Conservation (phyloP, 2,113 vertebrate genomes). For the Carassius auratus region DNA sequence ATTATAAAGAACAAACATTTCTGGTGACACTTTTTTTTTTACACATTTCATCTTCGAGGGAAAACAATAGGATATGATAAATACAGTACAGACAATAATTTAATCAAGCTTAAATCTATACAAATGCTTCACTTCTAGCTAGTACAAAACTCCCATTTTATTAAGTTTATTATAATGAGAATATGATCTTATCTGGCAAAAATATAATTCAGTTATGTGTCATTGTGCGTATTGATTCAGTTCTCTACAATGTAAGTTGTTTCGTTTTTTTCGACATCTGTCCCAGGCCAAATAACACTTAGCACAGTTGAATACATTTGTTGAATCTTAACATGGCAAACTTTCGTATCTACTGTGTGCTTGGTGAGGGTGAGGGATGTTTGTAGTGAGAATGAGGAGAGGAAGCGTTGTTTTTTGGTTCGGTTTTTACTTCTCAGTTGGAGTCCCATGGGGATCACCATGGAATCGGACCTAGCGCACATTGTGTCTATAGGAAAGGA, state of each 20-base stretch:
- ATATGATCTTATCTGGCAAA: neutral
- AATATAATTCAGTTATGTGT: neutral
- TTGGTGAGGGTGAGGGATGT: slow-evolving; percentile 28
- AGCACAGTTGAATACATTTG: neutral
- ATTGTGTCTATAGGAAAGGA: slow-evolving; percentile 55
- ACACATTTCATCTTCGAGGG: too few relatives aligned
- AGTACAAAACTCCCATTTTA: neutral
- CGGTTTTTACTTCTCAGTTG: slow-evolving; percentile 46
- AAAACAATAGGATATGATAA: too few relatives aligned
- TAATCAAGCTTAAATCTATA: too few relatives aligned
- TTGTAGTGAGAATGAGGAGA: slow-evolving; percentile 33
- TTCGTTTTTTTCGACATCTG: neutral
- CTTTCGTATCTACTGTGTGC: neutral
- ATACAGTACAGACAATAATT: too few relatives aligned
- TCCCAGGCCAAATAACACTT: neutral
- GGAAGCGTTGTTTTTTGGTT: slow-evolving; percentile 23
- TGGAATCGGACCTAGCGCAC: slow-evolving; percentile 55
- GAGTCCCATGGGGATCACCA: slow-evolving; percentile 46
- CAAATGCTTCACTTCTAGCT: too few relatives aligned
- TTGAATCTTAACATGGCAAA: neutral
- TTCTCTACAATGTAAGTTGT: neutral
- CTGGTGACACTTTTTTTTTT: too few relatives aligned
- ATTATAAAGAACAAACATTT: too few relatives aligned
- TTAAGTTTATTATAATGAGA: neutral
- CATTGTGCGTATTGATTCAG: neutral